Evolutionary conservation across 2,888 invertebrate genomes (phyloP).

Genomic region (Ommatoiulus sabulosus): DNA sequence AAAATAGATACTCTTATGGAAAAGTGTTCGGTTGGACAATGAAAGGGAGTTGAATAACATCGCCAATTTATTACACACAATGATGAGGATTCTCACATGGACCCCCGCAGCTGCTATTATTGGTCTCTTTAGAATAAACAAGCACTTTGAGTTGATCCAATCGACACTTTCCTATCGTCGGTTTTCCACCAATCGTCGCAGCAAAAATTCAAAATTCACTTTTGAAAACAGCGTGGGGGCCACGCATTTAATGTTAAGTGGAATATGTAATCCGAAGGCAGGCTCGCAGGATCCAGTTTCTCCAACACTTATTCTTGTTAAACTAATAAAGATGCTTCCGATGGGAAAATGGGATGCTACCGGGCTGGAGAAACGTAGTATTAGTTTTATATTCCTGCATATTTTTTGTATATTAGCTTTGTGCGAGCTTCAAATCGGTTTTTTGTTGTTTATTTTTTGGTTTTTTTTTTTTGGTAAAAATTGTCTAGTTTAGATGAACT

Average conservation of each 20-base stretch:
- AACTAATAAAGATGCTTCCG: conserved; percentile 30
- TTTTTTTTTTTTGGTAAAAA: too few species aligned
- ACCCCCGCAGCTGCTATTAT: conserved; percentile 29
- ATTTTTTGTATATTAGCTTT: too few species aligned
- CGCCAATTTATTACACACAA: conserved; percentile 47
- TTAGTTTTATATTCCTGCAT: too few species aligned
- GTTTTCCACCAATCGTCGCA: conserved; percentile 17
- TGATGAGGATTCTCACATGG: conserved; percentile 42
- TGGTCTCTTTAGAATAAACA: conserved; percentile 52
- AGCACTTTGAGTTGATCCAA: conserved; percentile 46
- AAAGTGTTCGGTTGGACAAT: conserved; percentile 47
- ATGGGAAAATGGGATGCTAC: conserved; percentile 1
- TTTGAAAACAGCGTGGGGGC: conserved; percentile 35
- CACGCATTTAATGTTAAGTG: conserved; percentile 40
- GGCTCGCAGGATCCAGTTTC: conserved; percentile 17
- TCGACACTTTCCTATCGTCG: conserved; percentile 15
- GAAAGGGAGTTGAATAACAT: conserved; percentile 49
- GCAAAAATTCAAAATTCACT: conserved; percentile 30
- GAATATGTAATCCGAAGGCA: conserved; percentile 36
- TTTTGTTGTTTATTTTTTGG: too few species aligned
- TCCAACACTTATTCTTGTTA: background rate
- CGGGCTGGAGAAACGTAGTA: background rate
- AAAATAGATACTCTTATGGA: conserved; percentile 52
- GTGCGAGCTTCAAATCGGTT: too few species aligned
- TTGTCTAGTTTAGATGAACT: too few species aligned